Percentiles rank a stretch among this genome's conserved stretches.
Conservation (phyloP, 2,888 invertebrate species). For the Helleia helle region DNA sequence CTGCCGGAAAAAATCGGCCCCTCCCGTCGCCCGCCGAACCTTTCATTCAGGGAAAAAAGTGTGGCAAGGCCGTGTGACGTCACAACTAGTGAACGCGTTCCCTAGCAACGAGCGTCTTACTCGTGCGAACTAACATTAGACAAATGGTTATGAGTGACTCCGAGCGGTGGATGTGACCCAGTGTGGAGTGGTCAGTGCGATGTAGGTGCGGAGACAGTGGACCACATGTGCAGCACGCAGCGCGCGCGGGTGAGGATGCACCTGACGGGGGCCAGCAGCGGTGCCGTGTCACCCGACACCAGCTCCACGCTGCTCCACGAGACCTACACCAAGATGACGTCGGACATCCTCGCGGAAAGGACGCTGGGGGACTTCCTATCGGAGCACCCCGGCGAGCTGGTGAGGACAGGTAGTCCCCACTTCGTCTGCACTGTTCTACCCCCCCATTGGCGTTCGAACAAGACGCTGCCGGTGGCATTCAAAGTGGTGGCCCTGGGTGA, state of each 20-base stretch:
- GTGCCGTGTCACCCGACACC: constrained; percentile 80
- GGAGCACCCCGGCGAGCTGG: constrained; percentile 93
- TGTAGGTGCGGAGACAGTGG: constrained; percentile 43
- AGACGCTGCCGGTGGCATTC: constrained; percentile 97
- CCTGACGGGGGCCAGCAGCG: constrained; percentile 66
- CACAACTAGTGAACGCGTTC: constrained; percentile 68
- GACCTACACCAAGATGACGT: constrained; percentile 91
- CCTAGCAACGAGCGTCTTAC: constrained; percentile 58
- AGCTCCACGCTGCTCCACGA: constrained; percentile 83
- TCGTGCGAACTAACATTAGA: constrained; percentile 17
- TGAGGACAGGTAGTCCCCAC: constrained; percentile 94
- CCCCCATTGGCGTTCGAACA: constrained; percentile 98
- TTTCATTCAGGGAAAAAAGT: constrained; percentile 78
- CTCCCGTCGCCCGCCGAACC: constrained; percentile 71
- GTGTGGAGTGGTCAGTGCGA: constrained; percentile 43
- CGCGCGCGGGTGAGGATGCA: constrained; percentile 70
- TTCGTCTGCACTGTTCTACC: constrained; percentile 96
- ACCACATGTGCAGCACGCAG: constrained; percentile 70
- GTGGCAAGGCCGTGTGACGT: constrained; percentile 75
- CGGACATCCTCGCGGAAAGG: constrained; percentile 90
- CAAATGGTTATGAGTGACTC: constrained; percentile 29
- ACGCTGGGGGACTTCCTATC: constrained; percentile 90
- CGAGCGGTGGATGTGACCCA: constrained; percentile 35
- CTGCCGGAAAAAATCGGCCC: constrained; percentile 67
- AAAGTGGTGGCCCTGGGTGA: constrained; percentile 96